Base-by-base conservation (phyloP, 2,888 invertebrate genomes). In the Charanyca ferruginea region DNA sequence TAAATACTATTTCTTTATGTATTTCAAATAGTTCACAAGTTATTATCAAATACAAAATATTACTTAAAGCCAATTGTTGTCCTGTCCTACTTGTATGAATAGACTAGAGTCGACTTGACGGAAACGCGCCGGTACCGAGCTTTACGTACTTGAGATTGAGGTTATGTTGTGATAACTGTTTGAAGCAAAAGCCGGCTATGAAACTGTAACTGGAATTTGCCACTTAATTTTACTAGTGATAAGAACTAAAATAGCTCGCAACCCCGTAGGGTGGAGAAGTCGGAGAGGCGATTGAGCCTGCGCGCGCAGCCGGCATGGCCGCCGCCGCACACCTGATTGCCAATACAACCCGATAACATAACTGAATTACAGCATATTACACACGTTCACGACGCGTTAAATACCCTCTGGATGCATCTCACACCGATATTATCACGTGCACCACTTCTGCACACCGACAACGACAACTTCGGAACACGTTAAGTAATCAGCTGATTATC, bases 111-210 rank as follows among this genome's bases (percentile, higher is more conserved):
- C 59, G 71, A 77, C 61, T 73, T 68, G 81, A 88, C 85, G 86
- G 86, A 87, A 89, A 86, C 88, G 91, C 90, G 87, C 89, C 92
- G 90, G 89, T 90, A 87, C 86, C 88, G 89, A 89, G 89, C 88
- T 88, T 88, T 91, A 91, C 90, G 86, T 91, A 92, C 88, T 87
- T 86, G 81, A 89, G 85, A 89, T 93, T 93, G 93, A 95, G 95
- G 95, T 95, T 95, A 95, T 95, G 95, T 95, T 95, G 93, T 95
- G 93, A 94, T 94, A 91, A 90, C 91, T 90, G 90, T 93, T 93
- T 89, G 88, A 87, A 85, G 87, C 85, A 91, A 89, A 93, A 91
- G 91, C 92, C 93, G 93, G 91, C 84, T 82, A 83, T 77, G 77
- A 83, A 83, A 83, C 72, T 78, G 79, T 72, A 72, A 82, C 72